These are phyloP conservation scores for Hucho hucho DNA, from an alignment of 2,113 vertebrate species.

Conservation along the genomic window DNA sequence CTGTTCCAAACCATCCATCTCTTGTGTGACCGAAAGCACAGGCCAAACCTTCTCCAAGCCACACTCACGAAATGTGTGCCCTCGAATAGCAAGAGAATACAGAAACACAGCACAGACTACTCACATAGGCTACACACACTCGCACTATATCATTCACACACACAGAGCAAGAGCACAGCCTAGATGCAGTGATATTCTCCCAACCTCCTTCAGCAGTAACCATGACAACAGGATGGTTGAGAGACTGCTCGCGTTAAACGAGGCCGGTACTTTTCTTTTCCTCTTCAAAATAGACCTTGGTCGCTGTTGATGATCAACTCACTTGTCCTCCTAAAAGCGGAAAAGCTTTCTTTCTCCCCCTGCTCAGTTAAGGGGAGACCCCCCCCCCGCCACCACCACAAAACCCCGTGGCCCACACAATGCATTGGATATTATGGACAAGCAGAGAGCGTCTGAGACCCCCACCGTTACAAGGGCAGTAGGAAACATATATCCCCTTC, in stretches of 20 bases:
- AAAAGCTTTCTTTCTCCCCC: conserved; percentile 40
- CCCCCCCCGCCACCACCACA: conserved; percentile 10
- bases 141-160: conserved; percentile 23
- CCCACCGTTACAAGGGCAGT: not conserved
- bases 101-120: conserved; percentile 40
- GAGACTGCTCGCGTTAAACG: conserved; percentile 84
- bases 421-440: conserved; percentile 35
- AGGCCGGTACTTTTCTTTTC: conserved; percentile 74
- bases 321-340: conserved; percentile 57
- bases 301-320: conserved; percentile 64
- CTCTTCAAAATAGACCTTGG: conserved; percentile 71
- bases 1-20: conserved; percentile 56
- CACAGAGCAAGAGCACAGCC: conserved; percentile 37
- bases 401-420: conserved; percentile 51
- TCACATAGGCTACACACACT: conserved; percentile 12
- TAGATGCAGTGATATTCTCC: conserved; percentile 73
- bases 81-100: not conserved
- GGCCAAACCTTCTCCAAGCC: conserved; percentile 6
- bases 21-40: conserved; percentile 20
- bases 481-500: conserved; percentile 2
- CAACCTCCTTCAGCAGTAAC: conserved; percentile 92
- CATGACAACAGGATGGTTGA: conserved; percentile 98
- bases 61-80: conserved; percentile 26
- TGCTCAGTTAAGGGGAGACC: conserved; percentile 20
- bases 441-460: conserved; percentile 27